These are phyloP conservation scores for Temnopleurus reevesii DNA, from an alignment of 53 echinoderm and acorn worm species.

Conservation along the genomic window DNA sequence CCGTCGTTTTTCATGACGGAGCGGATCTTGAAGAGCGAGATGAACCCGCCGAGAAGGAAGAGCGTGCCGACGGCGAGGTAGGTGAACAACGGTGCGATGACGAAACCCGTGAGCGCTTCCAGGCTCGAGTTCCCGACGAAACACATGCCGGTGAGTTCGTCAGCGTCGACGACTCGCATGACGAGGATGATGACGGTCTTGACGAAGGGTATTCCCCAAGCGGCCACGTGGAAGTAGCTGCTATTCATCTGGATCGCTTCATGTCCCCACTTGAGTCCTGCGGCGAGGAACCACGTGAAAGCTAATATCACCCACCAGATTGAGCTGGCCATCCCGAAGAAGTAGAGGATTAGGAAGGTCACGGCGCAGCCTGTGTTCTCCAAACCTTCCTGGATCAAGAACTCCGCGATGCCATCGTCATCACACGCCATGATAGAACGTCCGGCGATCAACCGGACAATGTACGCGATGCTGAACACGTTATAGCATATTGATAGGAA, in stretches of 20 bases:
- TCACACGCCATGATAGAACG: constrained; percentile 87
- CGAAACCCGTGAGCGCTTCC: constrained; percentile 91
- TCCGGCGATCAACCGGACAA: constrained; percentile 88
- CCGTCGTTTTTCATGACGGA: constrained; percentile 99
- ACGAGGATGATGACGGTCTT: constrained; percentile 94
- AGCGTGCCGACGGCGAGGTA: constrained; percentile 89
- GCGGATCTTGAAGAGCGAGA: constrained; percentile 95
- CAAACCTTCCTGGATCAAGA: constrained; percentile 86
- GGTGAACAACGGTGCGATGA: constrained; percentile 92
- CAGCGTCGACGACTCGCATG: constrained; percentile 99
- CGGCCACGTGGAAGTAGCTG: constrained; percentile 93
- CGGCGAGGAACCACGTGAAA: constrained; percentile 99
- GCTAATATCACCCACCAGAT: constrained; percentile 98
- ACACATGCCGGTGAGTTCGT: constrained; percentile 98
- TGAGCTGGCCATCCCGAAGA: constrained; percentile 99
- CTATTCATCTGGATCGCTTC: constrained; percentile 98
- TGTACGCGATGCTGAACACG: constrained; percentile 88
- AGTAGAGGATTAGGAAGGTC: constrained; percentile 87
- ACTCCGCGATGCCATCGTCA: constrained; percentile 71
- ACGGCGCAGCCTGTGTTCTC: constrained; percentile 98
- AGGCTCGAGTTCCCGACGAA: constrained; percentile 94
- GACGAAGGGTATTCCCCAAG: constrained; percentile 97
- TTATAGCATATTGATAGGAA: constrained; percentile 94
- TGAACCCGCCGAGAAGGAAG: constrained; percentile 92
- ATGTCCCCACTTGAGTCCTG: constrained; percentile 98